Percentiles rank a stretch among this genome's conserved stretches.
phyloP scores from a whole-genome alignment of 2,113 vertebrate genomes.

The Pampusana beccarii region DNA sequence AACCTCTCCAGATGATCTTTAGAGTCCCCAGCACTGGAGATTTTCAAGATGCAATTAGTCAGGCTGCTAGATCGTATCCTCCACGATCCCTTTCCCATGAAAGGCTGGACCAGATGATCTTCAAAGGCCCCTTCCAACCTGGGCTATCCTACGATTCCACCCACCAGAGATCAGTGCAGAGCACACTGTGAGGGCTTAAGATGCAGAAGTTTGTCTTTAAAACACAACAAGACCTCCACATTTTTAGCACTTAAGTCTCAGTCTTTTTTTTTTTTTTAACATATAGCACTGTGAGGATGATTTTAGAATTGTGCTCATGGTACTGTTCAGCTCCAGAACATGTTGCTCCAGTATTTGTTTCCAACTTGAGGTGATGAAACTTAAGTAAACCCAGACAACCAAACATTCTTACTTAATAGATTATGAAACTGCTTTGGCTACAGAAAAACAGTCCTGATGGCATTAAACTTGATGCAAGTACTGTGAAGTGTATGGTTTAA shows the following conservation, averaged over 20 bases:
- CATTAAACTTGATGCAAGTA: not conserved
- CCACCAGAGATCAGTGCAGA: not conserved
- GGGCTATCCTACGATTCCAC: not conserved
- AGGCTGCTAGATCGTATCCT: not conserved
- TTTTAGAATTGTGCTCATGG: not conserved
- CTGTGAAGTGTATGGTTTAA: not conserved
- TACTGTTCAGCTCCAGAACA: not conserved
- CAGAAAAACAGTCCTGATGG: not conserved
- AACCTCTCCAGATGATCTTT: not conserved
- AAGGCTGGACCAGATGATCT: not conserved
- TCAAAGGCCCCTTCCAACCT: not conserved
- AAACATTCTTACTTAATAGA: not conserved
- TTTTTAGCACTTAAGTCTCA: not conserved
- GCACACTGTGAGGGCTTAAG: not conserved
- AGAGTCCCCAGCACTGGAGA: not conserved
- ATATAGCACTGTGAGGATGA: not conserved
- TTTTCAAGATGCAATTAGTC: not conserved
- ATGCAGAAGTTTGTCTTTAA: not conserved
- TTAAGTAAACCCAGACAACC: not conserved
- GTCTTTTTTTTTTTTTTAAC: not conserved
- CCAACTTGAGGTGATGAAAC: not conserved
- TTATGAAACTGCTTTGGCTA: not conserved
- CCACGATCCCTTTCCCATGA: not conserved
- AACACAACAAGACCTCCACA: not conserved
- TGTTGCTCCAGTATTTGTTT: not conserved